phyloP scores from a whole-genome alignment of 2,113 vertebrate species.

The Psilopogon haemacephalus region DNA sequence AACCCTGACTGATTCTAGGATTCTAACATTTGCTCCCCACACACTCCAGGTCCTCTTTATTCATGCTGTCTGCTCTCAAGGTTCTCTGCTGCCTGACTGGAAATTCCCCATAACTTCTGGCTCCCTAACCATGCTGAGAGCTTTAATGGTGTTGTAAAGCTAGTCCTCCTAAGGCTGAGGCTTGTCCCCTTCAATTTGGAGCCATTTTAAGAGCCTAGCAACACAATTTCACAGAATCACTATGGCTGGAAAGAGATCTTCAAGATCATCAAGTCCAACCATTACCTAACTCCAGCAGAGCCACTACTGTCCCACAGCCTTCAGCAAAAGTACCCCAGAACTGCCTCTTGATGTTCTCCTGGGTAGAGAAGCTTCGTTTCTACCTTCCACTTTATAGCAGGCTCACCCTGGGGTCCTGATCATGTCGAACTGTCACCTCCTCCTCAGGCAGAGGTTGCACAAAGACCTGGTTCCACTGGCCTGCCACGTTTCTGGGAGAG shows the following conservation, averaged over 20 bases:
- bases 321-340: neutral
- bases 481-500: constrained; percentile 81
- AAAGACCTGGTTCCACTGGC: constrained; percentile 96
- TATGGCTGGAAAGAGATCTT: too few species aligned
- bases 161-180: too few species aligned
- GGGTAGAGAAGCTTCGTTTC: neutral
- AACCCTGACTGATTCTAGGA: too few species aligned
- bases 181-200: neutral
- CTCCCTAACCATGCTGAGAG: neutral
- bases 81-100: neutral
- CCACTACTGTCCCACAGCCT: too few species aligned
- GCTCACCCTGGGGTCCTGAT: constrained; percentile 92
- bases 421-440: constrained; percentile 83
- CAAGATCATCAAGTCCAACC: too few species aligned
- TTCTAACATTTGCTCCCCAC: too few species aligned
- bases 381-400: neutral
- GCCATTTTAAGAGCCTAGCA: neutral
- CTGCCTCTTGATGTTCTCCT: neutral
- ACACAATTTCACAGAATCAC: neutral
- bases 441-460: constrained; percentile 88
- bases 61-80: neutral
- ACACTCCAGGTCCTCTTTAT: neutral
- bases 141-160: neutral
- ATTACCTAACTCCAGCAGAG: too few species aligned
- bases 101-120: neutral